Base-by-base conservation (phyloP, 1,140 invertebrate species). In the Muscidifurax raptorellus region DNA sequence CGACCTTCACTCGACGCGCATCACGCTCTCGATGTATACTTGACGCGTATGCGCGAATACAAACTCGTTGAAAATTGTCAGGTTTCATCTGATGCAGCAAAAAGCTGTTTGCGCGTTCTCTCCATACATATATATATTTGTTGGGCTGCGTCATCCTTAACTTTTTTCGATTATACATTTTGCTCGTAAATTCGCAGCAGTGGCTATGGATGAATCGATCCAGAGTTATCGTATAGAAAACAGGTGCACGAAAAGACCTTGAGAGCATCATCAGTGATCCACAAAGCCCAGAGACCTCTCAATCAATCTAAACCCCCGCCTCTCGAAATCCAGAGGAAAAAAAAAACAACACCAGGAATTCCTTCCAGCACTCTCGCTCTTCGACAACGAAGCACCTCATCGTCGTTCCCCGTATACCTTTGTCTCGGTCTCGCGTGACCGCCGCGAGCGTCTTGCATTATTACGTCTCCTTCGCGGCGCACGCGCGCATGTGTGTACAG, bases 371-470 rank as follows among this genome's bases (percentile, higher is more conserved):
- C 36, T 40, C 36, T 40, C 36, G 10, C 36, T 40, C 36, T 40
- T 40, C 36, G 7, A 40, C 36, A 40, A 40, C 10, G 36, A 40
- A 40, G 36, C 36, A 40, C 72, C 66, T 87, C 77, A 80, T 79
- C 83, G 81, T 85, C 82, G 78, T 72, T 64, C 59, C 13, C 32
- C 85, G 82, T 86, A 87, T 89, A 89, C 88, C 86, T 91, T 87
- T 66, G 13, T 74, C 67, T 71, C 80, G 78, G 30, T 85, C 87
- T 88, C 81, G 87, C 85, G 86, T 86, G 85, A 88, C 86, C 85
- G 71, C 80, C 85, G 30, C 64, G 82, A 30, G 27, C 80, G 66
- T 71, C 66, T 79, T 79, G 36, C 78, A 80, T 69, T 80, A 47
- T 80, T 80, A 80, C 78, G 67, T 67, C 44, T 84, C 80, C 10